Base-by-base conservation (phyloP, 2,888 invertebrate species). In the Thera britannica region DNA sequence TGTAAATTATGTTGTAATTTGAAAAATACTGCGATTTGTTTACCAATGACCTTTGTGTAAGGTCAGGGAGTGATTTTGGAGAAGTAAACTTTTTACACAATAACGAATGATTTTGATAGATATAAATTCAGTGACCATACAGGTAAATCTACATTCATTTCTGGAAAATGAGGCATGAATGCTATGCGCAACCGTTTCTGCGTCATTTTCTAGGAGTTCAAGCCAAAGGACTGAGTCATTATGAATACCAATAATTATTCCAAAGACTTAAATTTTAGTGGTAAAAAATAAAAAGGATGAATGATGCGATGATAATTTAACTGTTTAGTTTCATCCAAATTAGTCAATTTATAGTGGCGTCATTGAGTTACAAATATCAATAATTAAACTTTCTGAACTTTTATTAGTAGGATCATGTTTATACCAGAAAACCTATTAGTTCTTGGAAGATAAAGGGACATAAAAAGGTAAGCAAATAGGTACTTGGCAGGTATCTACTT, bases 151-250 rank as follows among this genome's bases (percentile, higher is more conserved):
- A 41, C 41, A 2, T 7, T 46, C 38, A 34, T 58, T 48, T 34
- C 6, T 38, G 36, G 23, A 8, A 51, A 34, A 38, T 36, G 49
- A 58, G n/a, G 23, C 41, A 5, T 62, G 9, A 12, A 34, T 52
- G 44, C 44, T 46, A 58, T n/a, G 54, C 52, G 41, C 44, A 58
- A 58, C 51, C 46, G 35, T 11, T 56, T 62, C 5, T 63, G 63
- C 55, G 67, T 67, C 59, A 67, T 60, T 59, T 67, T 56, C 67
- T 44, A 55, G 55, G 49, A 62, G 58, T 58, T 62, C 35, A 34
- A 34, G 46, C 54, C 23, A 34, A 9, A 58, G 38, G 34, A n/a
- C 52, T 62, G 67, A 63, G 67, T 63, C 67, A 67, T 58, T 44
- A 46, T 9, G n/a, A 59, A 56, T 57, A 49, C 38, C n/a, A 8